phyloP scores from a whole-genome alignment of 1,140 invertebrate genomes.

The Heliconius hewitsoni region DNA sequence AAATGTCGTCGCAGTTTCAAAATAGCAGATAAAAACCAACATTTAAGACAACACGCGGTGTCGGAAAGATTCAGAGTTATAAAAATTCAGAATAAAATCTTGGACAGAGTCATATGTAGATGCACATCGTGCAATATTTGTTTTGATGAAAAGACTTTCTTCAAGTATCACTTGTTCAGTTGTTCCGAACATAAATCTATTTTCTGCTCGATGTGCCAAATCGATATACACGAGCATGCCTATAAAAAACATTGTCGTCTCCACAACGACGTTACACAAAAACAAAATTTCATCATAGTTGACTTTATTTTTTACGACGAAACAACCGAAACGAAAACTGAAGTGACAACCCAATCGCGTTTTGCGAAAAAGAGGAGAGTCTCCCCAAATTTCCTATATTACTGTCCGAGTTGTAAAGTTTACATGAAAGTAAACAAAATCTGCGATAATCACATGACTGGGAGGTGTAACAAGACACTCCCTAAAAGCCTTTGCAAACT shows the following conservation, averaged over 20 bases:
- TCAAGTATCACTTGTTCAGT: slow-evolving; percentile 20
- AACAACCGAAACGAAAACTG: too few species aligned
- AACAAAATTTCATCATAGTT: slow-evolving; percentile 35
- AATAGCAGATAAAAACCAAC: slow-evolving; percentile 26
- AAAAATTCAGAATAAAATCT: slow-evolving; percentile 11
- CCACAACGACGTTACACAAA: slow-evolving; percentile 1
- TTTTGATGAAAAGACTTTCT: slow-evolving; percentile 36
- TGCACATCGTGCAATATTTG: slow-evolving; percentile 38
- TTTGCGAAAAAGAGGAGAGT: too few species aligned
- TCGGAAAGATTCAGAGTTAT: slow-evolving; percentile 38
- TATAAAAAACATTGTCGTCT: slow-evolving; percentile 28
- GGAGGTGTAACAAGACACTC: slow-evolving; percentile 13
- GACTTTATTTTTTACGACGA: slow-evolving; percentile 24
- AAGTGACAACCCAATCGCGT: too few species aligned
- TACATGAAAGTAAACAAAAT: slow-evolving; percentile 21
- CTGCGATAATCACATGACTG: slow-evolving; percentile 12
- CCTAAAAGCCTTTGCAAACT: slow-evolving; percentile 25
- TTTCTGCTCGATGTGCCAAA: slow-evolving; percentile 28
- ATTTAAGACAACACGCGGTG: slow-evolving; percentile 39
- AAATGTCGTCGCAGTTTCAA: slow-evolving; percentile 39
- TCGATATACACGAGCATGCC: slow-evolving; percentile 27
- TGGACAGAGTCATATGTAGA: slow-evolving; percentile 32
- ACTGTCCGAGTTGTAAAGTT: slow-evolving; percentile 38
- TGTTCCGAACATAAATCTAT: slow-evolving; percentile 20
- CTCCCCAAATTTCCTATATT: slow-evolving; percentile 5